Percentiles rank a stretch among this genome's conserved stretches.
Evolutionary conservation across 2,113 vertebrate species (phyloP).

Genomic region (Dromaius novaehollandiae): DNA sequence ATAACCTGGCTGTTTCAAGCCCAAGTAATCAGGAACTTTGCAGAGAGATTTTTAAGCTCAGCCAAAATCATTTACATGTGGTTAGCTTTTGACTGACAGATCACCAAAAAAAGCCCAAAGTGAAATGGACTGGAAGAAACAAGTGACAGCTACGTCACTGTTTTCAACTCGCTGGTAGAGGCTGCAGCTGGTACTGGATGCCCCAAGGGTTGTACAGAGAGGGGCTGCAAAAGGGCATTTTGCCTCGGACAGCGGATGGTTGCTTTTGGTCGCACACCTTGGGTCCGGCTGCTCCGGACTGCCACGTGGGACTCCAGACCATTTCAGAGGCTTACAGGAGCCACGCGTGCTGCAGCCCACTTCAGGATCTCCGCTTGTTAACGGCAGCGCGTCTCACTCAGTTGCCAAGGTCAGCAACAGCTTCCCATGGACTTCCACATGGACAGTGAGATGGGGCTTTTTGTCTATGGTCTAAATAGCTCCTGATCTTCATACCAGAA

Average conservation of each 20-base stretch:
- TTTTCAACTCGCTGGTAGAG: background rate
- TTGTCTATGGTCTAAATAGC: background rate
- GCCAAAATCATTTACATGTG: fast-evolving
- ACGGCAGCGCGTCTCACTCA: background rate
- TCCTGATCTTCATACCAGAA: background rate
- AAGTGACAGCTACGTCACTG: background rate
- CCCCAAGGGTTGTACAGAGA: no score
- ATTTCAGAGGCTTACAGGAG: background rate
- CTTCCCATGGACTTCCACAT: no score
- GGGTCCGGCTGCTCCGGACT: background rate
- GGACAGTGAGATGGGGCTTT: no score
- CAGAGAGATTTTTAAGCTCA: background rate
- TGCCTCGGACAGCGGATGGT: no score
- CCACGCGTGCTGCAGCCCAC: background rate
- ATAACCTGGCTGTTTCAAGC: background rate
- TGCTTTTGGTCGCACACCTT: background rate
- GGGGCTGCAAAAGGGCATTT: background rate
- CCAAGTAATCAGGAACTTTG: background rate
- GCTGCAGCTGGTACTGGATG: no score
- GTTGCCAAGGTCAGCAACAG: background rate
- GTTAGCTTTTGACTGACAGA: background rate
- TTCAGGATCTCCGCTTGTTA: background rate
- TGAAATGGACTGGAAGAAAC: background rate
- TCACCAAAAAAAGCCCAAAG: background rate
- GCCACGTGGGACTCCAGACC: background rate